A percentile compares a stretch with the other conserved stretches of the same genome.
These are phyloP conservation scores for Phyto melanocephala DNA, from an alignment of 2,888 invertebrate species.

Conservation along the genomic window DNA sequence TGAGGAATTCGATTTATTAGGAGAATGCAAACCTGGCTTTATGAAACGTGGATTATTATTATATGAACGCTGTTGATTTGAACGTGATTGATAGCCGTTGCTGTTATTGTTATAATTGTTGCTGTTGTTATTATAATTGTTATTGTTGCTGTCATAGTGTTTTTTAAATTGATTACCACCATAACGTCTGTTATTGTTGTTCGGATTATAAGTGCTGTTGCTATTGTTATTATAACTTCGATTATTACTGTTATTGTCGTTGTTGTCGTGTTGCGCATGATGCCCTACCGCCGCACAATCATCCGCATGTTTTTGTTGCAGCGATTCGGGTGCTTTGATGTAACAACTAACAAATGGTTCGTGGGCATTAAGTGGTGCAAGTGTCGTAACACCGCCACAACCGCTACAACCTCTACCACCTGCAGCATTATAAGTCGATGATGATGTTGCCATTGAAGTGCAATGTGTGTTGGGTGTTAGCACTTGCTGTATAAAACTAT, in stretches of 20 bases:
- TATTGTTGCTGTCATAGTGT: constrained; percentile 27
- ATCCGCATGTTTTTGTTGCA: constrained; percentile 10
- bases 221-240: constrained; percentile 17
- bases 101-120: constrained; percentile 1
- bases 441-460: constrained; percentile 38
- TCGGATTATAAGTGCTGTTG: background rate
- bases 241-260: constrained; percentile 1
- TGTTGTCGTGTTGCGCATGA: constrained; percentile 1
- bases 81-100: constrained; percentile 32
- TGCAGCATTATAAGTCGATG: constrained; percentile 27
- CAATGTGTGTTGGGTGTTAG: constrained; percentile 43
- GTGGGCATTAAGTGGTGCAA: background rate
- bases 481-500: constrained; percentile 57
- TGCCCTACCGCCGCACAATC: background rate
- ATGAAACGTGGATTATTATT: constrained; percentile 48
- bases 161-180: constrained; percentile 42
- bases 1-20: constrained; percentile 30
- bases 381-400: background rate
- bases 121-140: background rate
- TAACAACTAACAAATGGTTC: constrained; percentile 66
- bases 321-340: constrained; percentile 51
- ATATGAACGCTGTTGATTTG: constrained; percentile 39
- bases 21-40: constrained; percentile 32
- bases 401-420: background rate
- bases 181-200: constrained; percentile 26